Evolutionary conservation across 2,888 invertebrate species (phyloP), one percentile per base, ranked within the genome.

Genomic region (Drosophila hamatofila): DNA sequence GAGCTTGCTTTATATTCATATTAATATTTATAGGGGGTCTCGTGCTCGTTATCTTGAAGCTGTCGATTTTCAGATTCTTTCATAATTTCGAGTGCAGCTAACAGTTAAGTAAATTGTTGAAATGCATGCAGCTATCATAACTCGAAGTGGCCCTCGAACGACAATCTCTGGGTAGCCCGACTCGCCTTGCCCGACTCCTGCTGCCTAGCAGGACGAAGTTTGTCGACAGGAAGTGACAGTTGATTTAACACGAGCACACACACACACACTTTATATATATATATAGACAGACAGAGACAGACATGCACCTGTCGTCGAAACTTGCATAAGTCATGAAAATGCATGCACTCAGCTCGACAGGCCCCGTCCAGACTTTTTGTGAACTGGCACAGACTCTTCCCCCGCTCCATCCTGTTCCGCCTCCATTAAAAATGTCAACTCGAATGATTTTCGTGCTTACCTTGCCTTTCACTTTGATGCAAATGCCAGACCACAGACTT

Each of bases 321-420:
- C 75, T 84, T 84, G 84, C 86, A 86, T 83, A 86, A 84, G 84
- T 84, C 84, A 84, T 84, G 84, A 72, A 86, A 83, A 76, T 73
- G 80, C 75, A 78, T 80, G 75, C 70, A 67, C 75, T 78, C 65
- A 70, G 58, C 64, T 69, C 61, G 73, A 66, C 61, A 60, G 61
- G 48, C 56, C 25, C 56, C 69, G 52, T 59, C 52, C 59, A 56
- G 70, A 63, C 16, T 63, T 63, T 65, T 64, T 73, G 52, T 63
- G 23, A 57, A 61, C 46, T 59, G 30, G 48, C 72, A 48, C 33
- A 62, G 58, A 56, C 67, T 57, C 30, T 33, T 23, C 33, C 25
- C 41, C 30, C 39, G 39, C 25, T 54, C 37, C 37, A 51, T 72
- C 46, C 65, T 42, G 61, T 58, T 59, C 63, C 52, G 33, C 39